Percentiles rank a stretch among this genome's conserved stretches.
Conservation (phyloP, 2,888 invertebrate species). For the Elaeidobius kamerunicus region DNA sequence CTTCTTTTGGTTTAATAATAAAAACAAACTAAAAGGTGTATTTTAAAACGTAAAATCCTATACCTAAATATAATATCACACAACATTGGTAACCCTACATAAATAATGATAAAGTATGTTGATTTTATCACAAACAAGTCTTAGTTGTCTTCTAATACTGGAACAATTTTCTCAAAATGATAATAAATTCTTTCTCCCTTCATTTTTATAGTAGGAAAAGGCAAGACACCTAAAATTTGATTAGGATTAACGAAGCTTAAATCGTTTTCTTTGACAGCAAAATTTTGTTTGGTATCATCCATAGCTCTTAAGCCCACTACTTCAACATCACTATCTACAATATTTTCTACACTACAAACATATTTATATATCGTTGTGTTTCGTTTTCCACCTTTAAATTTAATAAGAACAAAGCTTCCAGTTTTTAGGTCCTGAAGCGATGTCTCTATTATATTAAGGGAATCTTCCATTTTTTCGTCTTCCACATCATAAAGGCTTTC, state of each 20-base stretch:
- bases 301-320: constrained; percentile 4
- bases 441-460: not conserved
- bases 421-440: constrained; percentile 1
- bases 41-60: not conserved
- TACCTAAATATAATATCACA: not conserved
- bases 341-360: constrained; percentile 6
- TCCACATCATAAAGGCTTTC: constrained; percentile 4
- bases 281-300: constrained; percentile 13
- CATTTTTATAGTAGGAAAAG: constrained; percentile 3
- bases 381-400: constrained; percentile 5
- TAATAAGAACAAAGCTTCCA: constrained; percentile 4
- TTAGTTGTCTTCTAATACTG: not conserved
- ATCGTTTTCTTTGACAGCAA: constrained; percentile 8
- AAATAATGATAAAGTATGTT: not conserved
- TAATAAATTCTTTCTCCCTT: constrained; percentile 4
- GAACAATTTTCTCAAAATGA: constrained; percentile 9
- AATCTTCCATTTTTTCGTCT: not conserved
- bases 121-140: not conserved
- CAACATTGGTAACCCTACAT: too few species aligned
- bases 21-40: not conserved
- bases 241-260: constrained; percentile 8
- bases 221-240: constrained; percentile 14
- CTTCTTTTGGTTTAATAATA: not conserved
- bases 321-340: constrained; percentile 4
- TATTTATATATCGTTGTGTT: constrained; percentile 8